phyloP scores from a whole-genome alignment of 2,113 vertebrate species.

The Macquaria ambigua region DNA sequence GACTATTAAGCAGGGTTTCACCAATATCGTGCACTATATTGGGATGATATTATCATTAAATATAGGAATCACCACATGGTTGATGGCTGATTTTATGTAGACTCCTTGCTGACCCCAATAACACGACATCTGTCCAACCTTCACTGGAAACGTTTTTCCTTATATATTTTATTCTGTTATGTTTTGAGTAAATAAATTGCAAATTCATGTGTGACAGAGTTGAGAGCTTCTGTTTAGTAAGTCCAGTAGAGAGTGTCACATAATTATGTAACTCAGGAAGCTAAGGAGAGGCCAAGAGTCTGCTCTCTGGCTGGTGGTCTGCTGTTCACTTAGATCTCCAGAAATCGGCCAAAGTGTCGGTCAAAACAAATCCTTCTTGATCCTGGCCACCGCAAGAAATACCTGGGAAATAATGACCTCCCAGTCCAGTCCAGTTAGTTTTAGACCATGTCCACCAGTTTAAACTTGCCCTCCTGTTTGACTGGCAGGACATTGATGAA shows the following conservation, averaged over 20 bases:
- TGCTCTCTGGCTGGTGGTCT: background rate
- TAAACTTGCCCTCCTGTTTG: slow-evolving; percentile 90
- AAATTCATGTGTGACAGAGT: background rate
- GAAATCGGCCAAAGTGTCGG: background rate
- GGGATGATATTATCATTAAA: background rate
- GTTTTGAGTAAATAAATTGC: background rate
- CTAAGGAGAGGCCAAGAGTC: background rate
- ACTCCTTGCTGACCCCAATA: background rate
- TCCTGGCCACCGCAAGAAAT: background rate
- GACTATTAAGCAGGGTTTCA: background rate
- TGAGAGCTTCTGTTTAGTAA: background rate
- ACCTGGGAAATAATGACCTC: background rate
- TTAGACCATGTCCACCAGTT: slow-evolving; percentile 91
- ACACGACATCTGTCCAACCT: background rate
- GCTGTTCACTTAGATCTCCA: background rate
- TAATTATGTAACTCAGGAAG: background rate
- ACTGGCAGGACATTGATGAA: slow-evolving; percentile 91
- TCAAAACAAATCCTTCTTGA: background rate
- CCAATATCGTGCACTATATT: background rate
- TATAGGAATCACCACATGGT: background rate
- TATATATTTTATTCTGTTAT: background rate
- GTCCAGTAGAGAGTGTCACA: background rate
- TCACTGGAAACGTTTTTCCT: background rate
- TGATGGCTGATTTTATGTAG: background rate
- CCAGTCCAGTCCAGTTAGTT: background rate